A percentile compares a stretch with the other conserved stretches of the same genome.
Conservation (phyloP, 2,888 invertebrate genomes). For the Anaspis maculata region DNA sequence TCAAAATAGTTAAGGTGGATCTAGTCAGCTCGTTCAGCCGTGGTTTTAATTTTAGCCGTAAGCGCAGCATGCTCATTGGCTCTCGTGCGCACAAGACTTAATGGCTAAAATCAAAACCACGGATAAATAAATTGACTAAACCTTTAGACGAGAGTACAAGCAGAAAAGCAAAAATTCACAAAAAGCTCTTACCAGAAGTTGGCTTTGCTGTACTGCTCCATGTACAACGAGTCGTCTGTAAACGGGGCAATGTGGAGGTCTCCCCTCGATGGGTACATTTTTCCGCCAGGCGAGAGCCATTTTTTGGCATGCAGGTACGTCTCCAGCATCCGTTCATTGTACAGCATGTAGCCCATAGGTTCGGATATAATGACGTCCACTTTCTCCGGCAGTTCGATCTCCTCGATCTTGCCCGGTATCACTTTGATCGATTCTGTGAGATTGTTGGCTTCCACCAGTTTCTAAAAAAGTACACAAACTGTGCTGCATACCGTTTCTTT, state of each 20-base stretch:
- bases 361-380: constrained; percentile 98
- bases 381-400: constrained; percentile 88
- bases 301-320: constrained; percentile 98
- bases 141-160: no score
- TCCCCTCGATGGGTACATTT: constrained; percentile 96
- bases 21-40: no score
- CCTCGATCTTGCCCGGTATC: constrained; percentile 94
- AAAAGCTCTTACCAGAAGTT: constrained; percentile 76
- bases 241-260: constrained; percentile 97
- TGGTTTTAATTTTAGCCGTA: no score
- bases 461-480: constrained; percentile 43
- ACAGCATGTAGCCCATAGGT: constrained; percentile 99
- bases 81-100: no score
- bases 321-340: constrained; percentile 98
- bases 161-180: background rate
- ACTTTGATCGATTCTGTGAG: constrained; percentile 82
- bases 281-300: constrained; percentile 86
- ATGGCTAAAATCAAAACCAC: no score
- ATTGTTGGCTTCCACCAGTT: constrained; percentile 83
- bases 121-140: no score
- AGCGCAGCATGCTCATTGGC: no score
- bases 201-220: constrained; percentile 97
- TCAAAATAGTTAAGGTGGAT: no score
- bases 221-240: constrained; percentile 92
- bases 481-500: no score